phyloP scores from a whole-genome alignment of 2,888 invertebrate genomes.

The Drosophila pseudotalamancana region DNA sequence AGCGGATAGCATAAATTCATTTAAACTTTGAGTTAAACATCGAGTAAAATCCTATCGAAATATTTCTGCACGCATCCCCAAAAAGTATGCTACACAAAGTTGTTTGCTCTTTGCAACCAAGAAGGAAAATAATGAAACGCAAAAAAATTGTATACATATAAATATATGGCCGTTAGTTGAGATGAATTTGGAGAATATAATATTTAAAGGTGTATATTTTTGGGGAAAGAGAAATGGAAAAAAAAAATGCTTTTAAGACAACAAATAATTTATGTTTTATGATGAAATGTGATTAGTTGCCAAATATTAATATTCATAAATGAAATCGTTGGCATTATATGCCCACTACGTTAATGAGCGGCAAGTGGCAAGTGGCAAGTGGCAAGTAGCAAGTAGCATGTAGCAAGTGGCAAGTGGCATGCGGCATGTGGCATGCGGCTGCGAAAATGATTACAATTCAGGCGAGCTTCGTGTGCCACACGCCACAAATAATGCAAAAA shows the following conservation, averaged over 20 bases:
- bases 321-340: slow-evolving; percentile 6
- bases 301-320: slow-evolving; percentile 1
- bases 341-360: slow-evolving; percentile 10
- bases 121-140: neutral
- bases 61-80: neutral
- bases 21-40: too few relatives aligned
- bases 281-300: neutral
- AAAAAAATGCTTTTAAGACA: too few relatives aligned
- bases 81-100: slow-evolving; percentile 13
- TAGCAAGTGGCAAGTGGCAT: slow-evolving; percentile 2
- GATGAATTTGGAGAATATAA: too few relatives aligned
- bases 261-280: neutral
- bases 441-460: slow-evolving; percentile 26
- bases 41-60: too few relatives aligned
- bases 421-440: slow-evolving; percentile 5
- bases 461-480: slow-evolving; percentile 22
- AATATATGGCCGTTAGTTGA: neutral
- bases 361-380: slow-evolving; percentile 5
- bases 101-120: too few relatives aligned
- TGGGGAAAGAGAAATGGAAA: too few relatives aligned
- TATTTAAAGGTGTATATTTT: too few relatives aligned
- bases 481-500: slow-evolving; percentile 26
- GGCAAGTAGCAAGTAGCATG: neutral
- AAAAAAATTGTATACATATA: neutral
- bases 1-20: too few relatives aligned